Evolutionary conservation across 2,113 vertebrate genomes (phyloP).

Genomic region (Barnardius zonarius): DNA sequence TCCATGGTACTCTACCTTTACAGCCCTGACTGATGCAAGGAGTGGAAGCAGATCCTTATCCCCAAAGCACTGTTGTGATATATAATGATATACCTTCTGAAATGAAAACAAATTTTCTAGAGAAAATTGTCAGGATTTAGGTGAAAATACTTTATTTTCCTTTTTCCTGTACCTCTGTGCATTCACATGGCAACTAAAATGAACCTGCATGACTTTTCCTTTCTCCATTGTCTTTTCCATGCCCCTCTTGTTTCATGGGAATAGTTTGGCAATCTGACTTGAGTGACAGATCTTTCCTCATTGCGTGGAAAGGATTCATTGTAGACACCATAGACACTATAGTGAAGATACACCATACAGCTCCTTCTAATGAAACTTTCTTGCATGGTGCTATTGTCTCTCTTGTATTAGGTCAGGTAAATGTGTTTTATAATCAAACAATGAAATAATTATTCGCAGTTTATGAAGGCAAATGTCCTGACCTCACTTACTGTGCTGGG

Average conservation of each 20-base stretch:
- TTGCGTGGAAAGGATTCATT: background rate
- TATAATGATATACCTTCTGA: fast-evolving
- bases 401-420: background rate
- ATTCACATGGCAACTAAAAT: background rate
- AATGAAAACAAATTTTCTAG: background rate
- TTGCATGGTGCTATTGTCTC: background rate
- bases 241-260: fast-evolving
- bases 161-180: background rate
- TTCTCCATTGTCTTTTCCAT: background rate
- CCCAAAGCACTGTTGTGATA: background rate
- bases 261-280: background rate
- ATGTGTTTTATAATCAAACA: background rate
- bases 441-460: fast-evolving
- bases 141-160: background rate
- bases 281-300: background rate
- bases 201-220: background rate
- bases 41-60: background rate
- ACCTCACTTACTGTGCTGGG: background rate
- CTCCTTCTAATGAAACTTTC: background rate
- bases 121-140: background rate
- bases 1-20: background rate
- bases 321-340: too few species aligned
- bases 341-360: too few species aligned
- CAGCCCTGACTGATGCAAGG: background rate
- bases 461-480: background rate